Conservation (phyloP, 2,797 vertebrate genomes). For the Psittacula echo region DNA sequence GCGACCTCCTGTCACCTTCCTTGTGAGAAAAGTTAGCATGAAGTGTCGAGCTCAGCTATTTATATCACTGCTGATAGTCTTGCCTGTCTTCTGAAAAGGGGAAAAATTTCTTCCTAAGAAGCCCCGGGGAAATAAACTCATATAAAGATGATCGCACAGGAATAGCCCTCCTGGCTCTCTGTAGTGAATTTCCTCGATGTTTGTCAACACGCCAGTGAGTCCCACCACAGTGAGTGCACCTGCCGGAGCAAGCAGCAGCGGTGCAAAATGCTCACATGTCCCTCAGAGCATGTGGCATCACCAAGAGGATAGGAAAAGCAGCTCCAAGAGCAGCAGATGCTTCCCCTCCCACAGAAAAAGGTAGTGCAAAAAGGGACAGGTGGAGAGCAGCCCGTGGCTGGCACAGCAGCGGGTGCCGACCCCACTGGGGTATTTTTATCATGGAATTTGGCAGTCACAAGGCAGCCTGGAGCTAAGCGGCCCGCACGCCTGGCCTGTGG, state of each 20-base stretch:
- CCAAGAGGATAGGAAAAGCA: neutral
- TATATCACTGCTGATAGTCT: conserved; percentile 60
- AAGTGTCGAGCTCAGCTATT: conserved; percentile 67
- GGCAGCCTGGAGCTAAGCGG: neutral
- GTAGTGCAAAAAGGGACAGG: neutral
- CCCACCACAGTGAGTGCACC: neutral
- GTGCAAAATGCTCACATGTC: neutral
- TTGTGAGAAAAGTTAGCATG: conserved; percentile 60
- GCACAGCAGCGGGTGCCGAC: neutral
- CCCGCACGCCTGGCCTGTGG: neutral
- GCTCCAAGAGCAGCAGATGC: neutral
- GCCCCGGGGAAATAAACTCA: conserved; percentile 5
- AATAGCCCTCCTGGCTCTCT: neutral
- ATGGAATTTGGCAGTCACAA: conserved; percentile 53
- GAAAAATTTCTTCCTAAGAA: neutral
- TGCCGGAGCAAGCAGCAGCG: neutral
- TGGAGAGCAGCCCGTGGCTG: neutral
- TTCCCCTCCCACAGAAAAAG: neutral
- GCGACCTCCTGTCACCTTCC: conserved; percentile 60
- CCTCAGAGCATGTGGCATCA: neutral
- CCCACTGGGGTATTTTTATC: conserved; percentile 31
- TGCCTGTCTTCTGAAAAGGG: neutral
- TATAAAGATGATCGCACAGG: neutral
- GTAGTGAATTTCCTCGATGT: neutral
- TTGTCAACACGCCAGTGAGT: neutral